Evolutionary conservation across 2,797 vertebrate species (phyloP).

Genomic region (Benthosema pterotum): DNA sequence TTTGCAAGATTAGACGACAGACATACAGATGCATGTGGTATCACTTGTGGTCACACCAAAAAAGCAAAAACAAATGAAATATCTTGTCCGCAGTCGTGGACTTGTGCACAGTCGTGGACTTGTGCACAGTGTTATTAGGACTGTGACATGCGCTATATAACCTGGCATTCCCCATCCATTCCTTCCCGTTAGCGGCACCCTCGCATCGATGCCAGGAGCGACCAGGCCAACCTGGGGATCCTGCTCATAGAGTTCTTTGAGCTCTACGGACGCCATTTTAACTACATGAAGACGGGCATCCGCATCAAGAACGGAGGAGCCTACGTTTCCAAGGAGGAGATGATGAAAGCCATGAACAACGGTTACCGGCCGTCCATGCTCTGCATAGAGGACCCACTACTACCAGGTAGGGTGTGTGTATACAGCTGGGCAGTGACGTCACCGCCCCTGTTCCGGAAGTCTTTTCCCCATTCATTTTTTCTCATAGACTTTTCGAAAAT

Average conservation of each 20-base stretch:
- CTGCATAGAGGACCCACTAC: constrained; percentile 96
- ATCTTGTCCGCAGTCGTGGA: no score
- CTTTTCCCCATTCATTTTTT: no score
- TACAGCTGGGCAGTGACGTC: background rate
- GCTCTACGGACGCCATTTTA: constrained; percentile 98
- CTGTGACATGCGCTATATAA: no score
- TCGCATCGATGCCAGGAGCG: constrained; percentile 91
- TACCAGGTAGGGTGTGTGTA: constrained; percentile 82
- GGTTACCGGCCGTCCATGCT: constrained; percentile 96
- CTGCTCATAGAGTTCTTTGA: constrained; percentile 99
- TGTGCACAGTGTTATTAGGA: background rate
- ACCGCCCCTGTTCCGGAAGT: no score
- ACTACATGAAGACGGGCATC: constrained; percentile 98
- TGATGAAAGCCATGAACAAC: constrained; percentile 94
- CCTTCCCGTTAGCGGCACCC: constrained; percentile 87
- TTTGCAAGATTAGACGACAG: no score
- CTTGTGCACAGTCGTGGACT: no score
- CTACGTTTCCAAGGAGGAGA: constrained; percentile 97
- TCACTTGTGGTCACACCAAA: no score
- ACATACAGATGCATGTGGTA: no score
- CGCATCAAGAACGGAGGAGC: constrained; percentile 95
- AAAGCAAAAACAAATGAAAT: no score
- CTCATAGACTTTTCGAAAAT: no score
- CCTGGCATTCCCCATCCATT: background rate
- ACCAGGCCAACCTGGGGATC: constrained; percentile 93